Percentiles rank a stretch among this genome's conserved stretches.
Conservation (phyloP, 2,797 vertebrate genomes). For the Gymnoscopelus microlampas region DNA sequence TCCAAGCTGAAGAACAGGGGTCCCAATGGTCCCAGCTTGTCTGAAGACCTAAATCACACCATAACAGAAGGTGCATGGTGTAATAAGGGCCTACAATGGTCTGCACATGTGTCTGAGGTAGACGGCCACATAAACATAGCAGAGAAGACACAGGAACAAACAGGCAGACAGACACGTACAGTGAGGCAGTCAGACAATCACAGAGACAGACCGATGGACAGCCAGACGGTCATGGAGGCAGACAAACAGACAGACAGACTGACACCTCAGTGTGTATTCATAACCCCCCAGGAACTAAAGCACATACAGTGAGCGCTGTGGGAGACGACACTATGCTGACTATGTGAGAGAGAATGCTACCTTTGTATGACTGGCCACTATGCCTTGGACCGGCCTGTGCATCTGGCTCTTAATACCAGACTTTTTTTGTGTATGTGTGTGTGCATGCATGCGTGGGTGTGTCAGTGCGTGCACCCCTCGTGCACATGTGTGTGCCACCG, state of each 20-base stretch:
- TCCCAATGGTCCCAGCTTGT: too few species aligned
- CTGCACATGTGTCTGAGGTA: too few species aligned
- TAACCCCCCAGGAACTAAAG: conserved; percentile 18
- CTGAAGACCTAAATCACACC: too few species aligned
- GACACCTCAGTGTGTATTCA: conserved; percentile 9
- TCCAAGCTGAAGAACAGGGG: too few species aligned
- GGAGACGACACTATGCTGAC: conserved; percentile 18
- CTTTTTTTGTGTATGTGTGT: neutral
- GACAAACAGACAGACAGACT: conserved; percentile 9
- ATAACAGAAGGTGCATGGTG: too few species aligned
- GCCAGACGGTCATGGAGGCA: neutral
- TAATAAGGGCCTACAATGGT: too few species aligned
- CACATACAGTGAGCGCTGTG: conserved; percentile 16
- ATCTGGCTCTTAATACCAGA: conserved; percentile 3
- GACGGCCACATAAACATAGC: too few species aligned
- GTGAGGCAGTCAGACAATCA: conserved; percentile 6
- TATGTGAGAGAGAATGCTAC: conserved; percentile 29
- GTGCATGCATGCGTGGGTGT: conserved; percentile 18
- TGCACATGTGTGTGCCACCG: neutral
- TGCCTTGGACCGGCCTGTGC: conserved; percentile 12
- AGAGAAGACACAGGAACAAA: too few species aligned
- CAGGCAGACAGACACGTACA: neutral
- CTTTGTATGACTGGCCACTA: conserved; percentile 23
- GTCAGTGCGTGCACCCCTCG: neutral
- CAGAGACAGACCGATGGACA: neutral